Conservation (phyloP, 2,888 invertebrate species). For the Thereva unica region DNA sequence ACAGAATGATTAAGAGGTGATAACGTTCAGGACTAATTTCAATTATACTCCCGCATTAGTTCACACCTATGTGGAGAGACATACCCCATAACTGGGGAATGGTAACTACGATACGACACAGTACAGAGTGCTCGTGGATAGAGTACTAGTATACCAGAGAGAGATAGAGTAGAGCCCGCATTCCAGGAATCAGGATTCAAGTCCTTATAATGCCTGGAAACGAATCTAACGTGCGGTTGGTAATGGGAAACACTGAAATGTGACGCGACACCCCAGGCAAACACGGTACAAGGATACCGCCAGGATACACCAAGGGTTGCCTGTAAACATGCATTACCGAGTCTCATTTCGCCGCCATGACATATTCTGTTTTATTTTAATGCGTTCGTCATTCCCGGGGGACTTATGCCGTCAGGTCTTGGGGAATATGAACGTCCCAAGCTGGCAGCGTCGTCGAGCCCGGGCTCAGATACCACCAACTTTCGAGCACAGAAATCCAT, state of each 20-base stretch:
- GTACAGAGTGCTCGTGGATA: no score
- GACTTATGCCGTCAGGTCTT: neutral
- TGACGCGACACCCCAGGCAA: slow-evolving; percentile 14
- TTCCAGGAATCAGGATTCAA: neutral
- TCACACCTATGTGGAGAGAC: slow-evolving; percentile 14
- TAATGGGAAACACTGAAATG: slow-evolving; percentile 10
- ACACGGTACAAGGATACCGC: no score
- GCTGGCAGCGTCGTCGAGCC: neutral
- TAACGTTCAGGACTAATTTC: slow-evolving; percentile 24
- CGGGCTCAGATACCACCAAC: neutral
- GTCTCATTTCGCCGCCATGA: slow-evolving; percentile 1
- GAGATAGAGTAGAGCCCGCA: no score
- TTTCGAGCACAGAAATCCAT: slow-evolving; percentile 19
- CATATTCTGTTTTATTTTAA: slow-evolving; percentile 23
- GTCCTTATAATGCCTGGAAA: neutral
- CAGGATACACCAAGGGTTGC: neutral
- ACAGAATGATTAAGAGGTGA: slow-evolving; percentile 30
- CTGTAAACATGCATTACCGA: slow-evolving; percentile 26
- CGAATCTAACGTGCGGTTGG: slow-evolving; percentile 21
- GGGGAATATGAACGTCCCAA: neutral
- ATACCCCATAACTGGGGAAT: no score
- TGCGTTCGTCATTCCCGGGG: slow-evolving; percentile 14
- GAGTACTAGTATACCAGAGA: no score
- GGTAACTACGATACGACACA: no score
- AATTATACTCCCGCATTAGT: slow-evolving; percentile 27